Conservation (phyloP, 2,113 vertebrate genomes). For the Poeciliopsis occidentalis region DNA sequence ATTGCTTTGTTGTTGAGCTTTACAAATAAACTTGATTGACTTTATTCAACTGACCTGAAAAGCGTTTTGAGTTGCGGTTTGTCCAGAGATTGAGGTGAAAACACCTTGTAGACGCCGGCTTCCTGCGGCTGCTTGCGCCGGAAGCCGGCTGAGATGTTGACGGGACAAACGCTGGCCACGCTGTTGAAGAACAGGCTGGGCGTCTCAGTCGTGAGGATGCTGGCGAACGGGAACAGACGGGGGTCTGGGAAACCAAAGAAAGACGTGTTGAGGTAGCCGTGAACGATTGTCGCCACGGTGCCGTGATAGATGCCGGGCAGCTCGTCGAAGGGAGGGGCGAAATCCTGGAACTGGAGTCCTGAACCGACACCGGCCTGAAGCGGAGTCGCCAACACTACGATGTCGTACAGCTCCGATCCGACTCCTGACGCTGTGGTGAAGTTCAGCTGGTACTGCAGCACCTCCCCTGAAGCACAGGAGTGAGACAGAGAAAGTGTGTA, state of each 20-base stretch:
- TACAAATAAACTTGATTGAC: too few species aligned
- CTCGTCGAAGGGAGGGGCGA: slow-evolving; percentile 78
- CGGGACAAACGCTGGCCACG: slow-evolving; percentile 90
- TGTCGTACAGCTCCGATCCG: slow-evolving; percentile 86
- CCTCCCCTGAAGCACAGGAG: slow-evolving; percentile 80
- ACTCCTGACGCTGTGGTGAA: slow-evolving; percentile 78
- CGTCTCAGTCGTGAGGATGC: slow-evolving; percentile 88
- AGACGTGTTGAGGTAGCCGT: slow-evolving; percentile 96
- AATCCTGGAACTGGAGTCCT: slow-evolving; percentile 86
- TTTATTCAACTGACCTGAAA: slow-evolving; percentile 79
- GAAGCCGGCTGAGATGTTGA: slow-evolving; percentile 89
- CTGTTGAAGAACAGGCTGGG: slow-evolving; percentile 88
- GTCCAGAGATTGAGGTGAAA: slow-evolving; percentile 85
- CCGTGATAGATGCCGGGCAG: slow-evolving; percentile 85
- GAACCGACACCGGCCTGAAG: slow-evolving; percentile 80
- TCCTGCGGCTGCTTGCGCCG: slow-evolving; percentile 95
- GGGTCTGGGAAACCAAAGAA: slow-evolving; percentile 94
- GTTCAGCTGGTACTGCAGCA: slow-evolving; percentile 84
- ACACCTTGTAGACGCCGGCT: slow-evolving; percentile 92
- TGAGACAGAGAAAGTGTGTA: neutral
- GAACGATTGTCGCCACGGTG: slow-evolving; percentile 89
- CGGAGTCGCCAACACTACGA: slow-evolving; percentile 90
- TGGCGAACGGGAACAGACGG: slow-evolving; percentile 93
- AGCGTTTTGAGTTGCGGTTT: slow-evolving; percentile 92
- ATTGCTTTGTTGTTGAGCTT: too few species aligned